Base-by-base conservation (phyloP, 53 echinoderm and acorn worm species). In the Hippasteria phrygiana region DNA sequence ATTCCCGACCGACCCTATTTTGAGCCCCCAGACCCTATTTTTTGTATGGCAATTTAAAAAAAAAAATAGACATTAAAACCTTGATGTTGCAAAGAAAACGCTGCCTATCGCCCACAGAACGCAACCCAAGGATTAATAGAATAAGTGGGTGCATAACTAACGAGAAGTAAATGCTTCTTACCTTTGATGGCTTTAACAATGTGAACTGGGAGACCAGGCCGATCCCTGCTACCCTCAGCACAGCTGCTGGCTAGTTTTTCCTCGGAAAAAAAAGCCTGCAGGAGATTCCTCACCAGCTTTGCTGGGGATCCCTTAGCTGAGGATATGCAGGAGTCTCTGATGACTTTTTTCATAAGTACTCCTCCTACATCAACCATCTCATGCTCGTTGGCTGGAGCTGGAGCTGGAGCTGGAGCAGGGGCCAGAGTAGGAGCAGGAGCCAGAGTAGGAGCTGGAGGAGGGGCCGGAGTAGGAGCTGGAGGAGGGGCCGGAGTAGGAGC, bases 281-380 rank as follows among this genome's bases (percentile, higher is more conserved):
- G 76, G 0, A 76, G 33, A 35, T 53, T 76, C 3, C 53, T 29
- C 4, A 51, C 53, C 14, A 59, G 78, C 39, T 78, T 78, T 0
- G 75, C 75, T 0, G 75, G 75, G 12, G 75, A 27, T 50, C 75
- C 75, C 51, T 75, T 75, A 5, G 78, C 78, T 24, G 78, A 55
- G 38, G 78, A 10, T 36, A 78, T 55, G 62, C 78, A 78, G 36
- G 78, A 38, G 8, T 78, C 78, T 3, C 62, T 2, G 4, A 24
- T 26, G 0, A 22, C 41, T 24, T 78, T 78, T 1, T 78, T 78
- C 39, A 78, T 39, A 0, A 22, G 24, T 0, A 78, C 39, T 3
- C 59, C 78, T 38, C 78, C 78, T 4, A 78, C 40, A 9, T 78
- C 78, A 37, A 78, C 78, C 59, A 78, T 38, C 59, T 78, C 78